A percentile compares a stretch with the other conserved stretches of the same genome.
These are phyloP conservation scores for Ara ararauna DNA, from an alignment of 2,797 vertebrate species.

Conservation along the genomic window DNA sequence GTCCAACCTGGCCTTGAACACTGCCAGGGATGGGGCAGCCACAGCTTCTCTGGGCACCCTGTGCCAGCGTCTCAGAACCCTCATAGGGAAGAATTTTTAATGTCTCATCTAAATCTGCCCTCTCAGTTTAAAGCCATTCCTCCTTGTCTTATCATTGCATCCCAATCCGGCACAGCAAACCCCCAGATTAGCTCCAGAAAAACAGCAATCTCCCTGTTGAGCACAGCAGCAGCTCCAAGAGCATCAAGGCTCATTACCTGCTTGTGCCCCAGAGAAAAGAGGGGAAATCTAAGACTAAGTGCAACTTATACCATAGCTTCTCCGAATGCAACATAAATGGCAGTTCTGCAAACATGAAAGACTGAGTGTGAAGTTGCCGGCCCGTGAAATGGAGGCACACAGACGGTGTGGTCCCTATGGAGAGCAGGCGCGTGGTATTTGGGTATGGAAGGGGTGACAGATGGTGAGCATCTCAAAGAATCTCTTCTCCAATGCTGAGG, in stretches of 20 bases:
- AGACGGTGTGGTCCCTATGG: fast-evolving
- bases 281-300: background rate
- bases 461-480: background rate
- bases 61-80: background rate
- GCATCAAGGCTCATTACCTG: background rate
- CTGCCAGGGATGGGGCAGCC: background rate
- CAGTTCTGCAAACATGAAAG: background rate
- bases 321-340: fast-evolving
- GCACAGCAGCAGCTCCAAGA: fast-evolving
- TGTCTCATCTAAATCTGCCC: background rate
- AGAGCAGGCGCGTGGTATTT: fast-evolving
- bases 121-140: background rate
- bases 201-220: background rate
- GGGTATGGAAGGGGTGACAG: background rate
- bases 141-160: background rate
- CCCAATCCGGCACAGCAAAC: background rate
- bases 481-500: background rate
- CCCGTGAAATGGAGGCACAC: fast-evolving
- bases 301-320: background rate
- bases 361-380: background rate
- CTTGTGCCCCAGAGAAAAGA: background rate
- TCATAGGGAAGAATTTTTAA: background rate
- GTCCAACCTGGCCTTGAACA: background rate
- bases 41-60: background rate
- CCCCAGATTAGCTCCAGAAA: background rate